These are phyloP conservation scores for Rattus norvegicus DNA, from an alignment of 2,113 vertebrate species.

Conservation along the genomic window GRCr8 NC_086020.1:65265001-65265500, in stretches of 20 bases:
- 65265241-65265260: slow-evolving; percentile 81
- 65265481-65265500: not conserved
- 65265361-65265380: slow-evolving; percentile 65
- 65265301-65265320: slow-evolving; percentile 59
- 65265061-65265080: slow-evolving; percentile 75
- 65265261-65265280: slow-evolving; percentile 70
- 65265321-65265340: slow-evolving; percentile 70
- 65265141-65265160: slow-evolving; percentile 81
- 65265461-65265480: not conserved
- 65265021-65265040: slow-evolving; percentile 30
- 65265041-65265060: slow-evolving; percentile 51
- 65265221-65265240: slow-evolving; percentile 81
- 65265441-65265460: not conserved
- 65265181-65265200: slow-evolving; percentile 82
- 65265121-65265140: slow-evolving; percentile 81
- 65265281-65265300: slow-evolving; percentile 74
- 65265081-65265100: slow-evolving; percentile 82
- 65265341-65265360: slow-evolving; percentile 74
- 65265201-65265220: slow-evolving; percentile 78
- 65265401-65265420: not conserved
- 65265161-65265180: slow-evolving; percentile 82
- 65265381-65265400: slow-evolving; percentile 1
- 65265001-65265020: slow-evolving; percentile 40
- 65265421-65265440: not conserved
- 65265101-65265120: slow-evolving; percentile 71